Evolutionary conservation across 2,797 vertebrate species (phyloP), one percentile per base, ranked within the genome.

Genomic region (Coluber constrictor): DNA sequence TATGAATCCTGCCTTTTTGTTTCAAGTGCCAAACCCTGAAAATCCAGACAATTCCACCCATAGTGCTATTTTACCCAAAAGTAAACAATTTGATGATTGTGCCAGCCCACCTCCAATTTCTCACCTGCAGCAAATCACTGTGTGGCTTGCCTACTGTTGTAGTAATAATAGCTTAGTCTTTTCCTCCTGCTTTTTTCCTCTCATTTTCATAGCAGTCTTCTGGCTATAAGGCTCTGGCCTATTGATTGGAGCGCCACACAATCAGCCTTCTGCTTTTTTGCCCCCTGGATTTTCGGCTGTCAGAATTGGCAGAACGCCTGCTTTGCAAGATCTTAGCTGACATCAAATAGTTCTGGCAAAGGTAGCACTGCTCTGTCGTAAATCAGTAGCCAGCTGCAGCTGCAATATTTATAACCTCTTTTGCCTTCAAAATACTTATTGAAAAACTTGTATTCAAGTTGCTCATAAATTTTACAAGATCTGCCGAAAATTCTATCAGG

Each of bases 361-460:
- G 29, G 66, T 83, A 91, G 56, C 32, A 12, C 32, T 88, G 87
- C 66, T 93, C 56, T 56, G 56, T 27, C 3, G 47, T 91, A 93
- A 93, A 93, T 89, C 92, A 89, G 90, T 61, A 89, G 90, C 92
- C 27, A 87, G 56, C 92, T 63, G 25, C 63, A 63, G 87, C 47
- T 89, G 90, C 86, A 93, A 56, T 93, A 91, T 93, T 89, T 93
- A 93, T 93, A 90, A 88, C 86, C 47, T 51, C 87, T 93, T 90
- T 91, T 88, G 90, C 90, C 86, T 93, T 93, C 92, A 60, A 91
- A 93, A 93, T 90, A 93, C 90, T 93, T 91, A 88, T 55, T 83
- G 90, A 91, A 93, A 89, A 32, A 61, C 90, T 83, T 47, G 61
- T 91, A 86, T 93, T 91, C 91, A 89, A 79, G 87, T 70, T 25